These are phyloP conservation scores for Rugalucina vietnamica DNA, from an alignment of 2,888 invertebrate species.

Conservation along the genomic window DNA sequence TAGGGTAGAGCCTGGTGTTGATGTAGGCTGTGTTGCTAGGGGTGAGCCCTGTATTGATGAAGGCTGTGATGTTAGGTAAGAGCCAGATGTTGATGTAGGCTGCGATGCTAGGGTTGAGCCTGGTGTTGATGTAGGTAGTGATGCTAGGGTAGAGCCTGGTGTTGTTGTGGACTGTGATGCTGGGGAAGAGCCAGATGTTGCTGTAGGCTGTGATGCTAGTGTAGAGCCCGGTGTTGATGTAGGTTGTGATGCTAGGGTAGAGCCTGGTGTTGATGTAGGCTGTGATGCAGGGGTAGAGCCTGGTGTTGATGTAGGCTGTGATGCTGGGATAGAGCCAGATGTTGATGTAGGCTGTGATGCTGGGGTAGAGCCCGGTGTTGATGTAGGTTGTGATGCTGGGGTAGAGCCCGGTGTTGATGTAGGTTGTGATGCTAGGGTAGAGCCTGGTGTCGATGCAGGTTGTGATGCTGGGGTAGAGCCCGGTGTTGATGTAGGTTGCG, in stretches of 20 bases:
- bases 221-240: background rate
- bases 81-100: background rate
- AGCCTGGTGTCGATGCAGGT: background rate
- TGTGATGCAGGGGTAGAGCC: background rate
- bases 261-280: background rate
- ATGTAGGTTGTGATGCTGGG: background rate
- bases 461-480: background rate
- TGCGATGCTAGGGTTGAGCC: background rate
- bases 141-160: background rate
- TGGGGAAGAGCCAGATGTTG: background rate
- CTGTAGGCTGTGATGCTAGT: background rate
- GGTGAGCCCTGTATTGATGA: background rate
- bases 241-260: background rate
- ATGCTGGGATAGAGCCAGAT: background rate
- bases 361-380: background rate
- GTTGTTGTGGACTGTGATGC: background rate
- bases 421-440: background rate
- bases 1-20: background rate
- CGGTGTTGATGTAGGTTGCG: background rate
- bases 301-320: background rate
- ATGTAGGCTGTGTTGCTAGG: background rate
- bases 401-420: background rate
- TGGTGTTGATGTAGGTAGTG: background rate
- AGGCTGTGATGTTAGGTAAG: background rate
- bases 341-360: background rate